A percentile compares a stretch with the other conserved stretches of the same genome.
Evolutionary conservation across 2,113 vertebrate species (phyloP).

Genomic region (Entelurus aequoreus): DNA sequence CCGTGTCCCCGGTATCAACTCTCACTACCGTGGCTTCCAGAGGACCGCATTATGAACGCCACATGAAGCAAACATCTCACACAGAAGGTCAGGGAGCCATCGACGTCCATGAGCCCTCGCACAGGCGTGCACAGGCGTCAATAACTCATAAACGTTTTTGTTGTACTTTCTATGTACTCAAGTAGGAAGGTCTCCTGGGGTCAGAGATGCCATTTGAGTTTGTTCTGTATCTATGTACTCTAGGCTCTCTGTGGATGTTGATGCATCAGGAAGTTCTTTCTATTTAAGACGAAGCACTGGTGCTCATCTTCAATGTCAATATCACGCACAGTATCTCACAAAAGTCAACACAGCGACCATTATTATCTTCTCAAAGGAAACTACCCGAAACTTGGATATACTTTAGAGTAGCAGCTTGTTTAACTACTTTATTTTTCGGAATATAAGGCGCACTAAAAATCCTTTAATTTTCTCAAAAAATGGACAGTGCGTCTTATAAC

Average conservation of each 20-base stretch:
- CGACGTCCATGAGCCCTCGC: neutral
- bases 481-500: too few species aligned
- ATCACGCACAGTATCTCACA: neutral
- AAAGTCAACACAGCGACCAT: too few species aligned
- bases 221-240: too few species aligned
- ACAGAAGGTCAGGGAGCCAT: slow-evolving; percentile 16
- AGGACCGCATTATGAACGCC: slow-evolving; percentile 30
- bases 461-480: too few species aligned
- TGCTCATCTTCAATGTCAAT: neutral
- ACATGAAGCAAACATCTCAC: slow-evolving; percentile 30
- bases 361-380: too few species aligned
- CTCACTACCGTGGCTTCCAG: slow-evolving; percentile 16
- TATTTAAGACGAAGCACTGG: neutral
- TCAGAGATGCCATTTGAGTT: neutral
- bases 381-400: too few species aligned
- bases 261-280: neutral
- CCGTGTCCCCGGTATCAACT: slow-evolving; percentile 25
- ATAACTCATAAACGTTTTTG: neutral
- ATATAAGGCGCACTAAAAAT: too few species aligned
- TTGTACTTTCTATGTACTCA: neutral
- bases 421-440: too few species aligned
- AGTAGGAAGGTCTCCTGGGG: too few species aligned
- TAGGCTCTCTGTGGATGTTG: neutral
- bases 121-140: slow-evolving; percentile 7
- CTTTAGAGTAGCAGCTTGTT: too few species aligned